Evolutionary conservation across 2,113 vertebrate species (phyloP).

Genomic region (Dicentrarchus labrax): DNA sequence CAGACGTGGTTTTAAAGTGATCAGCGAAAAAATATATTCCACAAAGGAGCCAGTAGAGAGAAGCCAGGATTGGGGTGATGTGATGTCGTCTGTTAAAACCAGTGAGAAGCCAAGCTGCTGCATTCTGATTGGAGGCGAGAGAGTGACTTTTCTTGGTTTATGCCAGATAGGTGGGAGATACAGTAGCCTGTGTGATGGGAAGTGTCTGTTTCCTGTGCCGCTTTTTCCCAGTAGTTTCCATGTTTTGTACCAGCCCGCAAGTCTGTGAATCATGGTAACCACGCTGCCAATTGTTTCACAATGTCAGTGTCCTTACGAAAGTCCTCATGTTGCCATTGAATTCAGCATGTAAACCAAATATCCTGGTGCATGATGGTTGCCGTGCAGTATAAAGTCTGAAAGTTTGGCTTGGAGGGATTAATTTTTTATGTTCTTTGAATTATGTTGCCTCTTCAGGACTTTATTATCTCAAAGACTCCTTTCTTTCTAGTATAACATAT

Average conservation of each 20-base stretch:
- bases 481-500: too few relatives aligned
- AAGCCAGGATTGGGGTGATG: too few relatives aligned
- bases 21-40: too few relatives aligned
- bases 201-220: constrained; percentile 47
- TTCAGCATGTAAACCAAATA: not conserved
- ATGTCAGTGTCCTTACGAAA: constrained; percentile 4
- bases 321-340: not conserved
- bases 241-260: constrained; percentile 40
- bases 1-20: too few relatives aligned
- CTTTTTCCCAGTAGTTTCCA: constrained; percentile 63
- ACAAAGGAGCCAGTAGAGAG: too few relatives aligned
- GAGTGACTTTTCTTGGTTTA: too few relatives aligned
- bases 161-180: too few relatives aligned
- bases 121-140: too few relatives aligned
- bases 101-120: too few relatives aligned
- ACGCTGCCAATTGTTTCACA: not conserved
- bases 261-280: constrained; percentile 16
- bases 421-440: not conserved
- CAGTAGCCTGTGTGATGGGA: constrained; percentile 26
- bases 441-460: not conserved
- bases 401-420: not conserved
- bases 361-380: not conserved
- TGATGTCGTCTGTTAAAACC: too few relatives aligned
- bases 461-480: not conserved
- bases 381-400: not conserved